Base-by-base conservation (phyloP, 2,888 invertebrate species). In the Leucoptera coffeella region DNA sequence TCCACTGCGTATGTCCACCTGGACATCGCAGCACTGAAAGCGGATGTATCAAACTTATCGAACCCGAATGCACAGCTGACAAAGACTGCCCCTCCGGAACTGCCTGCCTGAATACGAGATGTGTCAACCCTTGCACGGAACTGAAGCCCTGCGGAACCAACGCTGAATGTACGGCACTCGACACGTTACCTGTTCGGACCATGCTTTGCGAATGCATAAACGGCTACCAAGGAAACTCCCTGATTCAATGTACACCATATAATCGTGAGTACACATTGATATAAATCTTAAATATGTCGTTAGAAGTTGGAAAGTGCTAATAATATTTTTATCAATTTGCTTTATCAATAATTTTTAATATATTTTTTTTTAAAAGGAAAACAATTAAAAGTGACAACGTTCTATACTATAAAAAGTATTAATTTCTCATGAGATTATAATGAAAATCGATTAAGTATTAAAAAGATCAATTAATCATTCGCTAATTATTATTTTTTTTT, bases 151-250 rank as follows among this genome's bases (percentile, higher is more conserved):
- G 92, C 44, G 89, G 87, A 5, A 73, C 76, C 2, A 88, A 89
- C 44, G 82, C 89, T 0, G 73, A 78, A 30, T 91, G 91, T 45
- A 80, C 77, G 32, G 82, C 88, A 2, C 59, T 86, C 15, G 85
- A 91, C 45, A 89, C 91, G 0, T 64, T 80, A 26, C 89, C 91
- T 7, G 83, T 92, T 1, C 76, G 86, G 45, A 91, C 91, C 6
- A 86, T 92, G 85, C 78, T 87, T 33, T 93, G 92, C 45, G 85
- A 87, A 54, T 93, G 93, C 49, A 50, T 83, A 23, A 83, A 85
- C 17, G 91, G 90, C 32, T 90, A 83, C 48, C 81, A 81, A 55
- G 93, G 92, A 50, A 88, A 91, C 49, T 91, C 92, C 12, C 82
- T 88, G 6, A 74, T 84, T 7, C 80, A 83, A 45, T 93, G 92